Base-by-base conservation (phyloP, 2,888 invertebrate genomes). In the Lithophane socia region DNA sequence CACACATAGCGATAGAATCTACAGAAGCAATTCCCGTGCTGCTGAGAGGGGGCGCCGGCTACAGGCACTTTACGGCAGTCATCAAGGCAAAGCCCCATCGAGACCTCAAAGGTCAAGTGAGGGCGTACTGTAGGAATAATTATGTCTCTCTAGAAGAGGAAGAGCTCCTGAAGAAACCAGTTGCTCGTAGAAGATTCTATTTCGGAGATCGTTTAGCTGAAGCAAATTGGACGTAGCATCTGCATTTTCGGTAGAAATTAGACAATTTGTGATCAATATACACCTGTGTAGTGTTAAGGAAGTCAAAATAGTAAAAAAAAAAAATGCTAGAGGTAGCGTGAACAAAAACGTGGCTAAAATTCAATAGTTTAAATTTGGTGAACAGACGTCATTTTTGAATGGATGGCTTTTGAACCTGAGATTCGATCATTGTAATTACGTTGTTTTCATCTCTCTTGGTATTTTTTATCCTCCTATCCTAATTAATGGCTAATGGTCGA, bases 31-130 rank as follows among this genome's bases (percentile, higher is more conserved):
- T 93, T 67, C 95, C 95, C 1, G 91, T 93, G 37, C 87, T 95
- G 74, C 87, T 95, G 21, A 92, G 94, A 29, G 95, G 95, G 0
- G 95, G 95, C 3, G 94, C 88, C 0, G 95, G 94, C 0, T 93
- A 95, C 89, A 87, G 83, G 2, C 88, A 92, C 84, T 94, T 95
- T 85, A 83, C 86, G 29, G 91, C 92, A 12, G 86, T 94, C 44
- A 90, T 93, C 29, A 91, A 90, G 13, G 91, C 94, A 0, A 89
- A 87, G 10, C 87, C 94, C 0, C 88, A 90, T 4, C 81, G 82
- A 3, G 85, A 87, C 0, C 85, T 95, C 3, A 84, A 86, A 12
- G 95, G 95, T 2, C 87, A 87, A 44, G 90, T 95, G 3, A 84
- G 90, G 24, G 94, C 90, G 0, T 95, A 92, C 82, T 95, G 95